phyloP scores from a whole-genome alignment of 2,113 vertebrate genomes.

The Ptychochromis oligacanthus region DNA sequence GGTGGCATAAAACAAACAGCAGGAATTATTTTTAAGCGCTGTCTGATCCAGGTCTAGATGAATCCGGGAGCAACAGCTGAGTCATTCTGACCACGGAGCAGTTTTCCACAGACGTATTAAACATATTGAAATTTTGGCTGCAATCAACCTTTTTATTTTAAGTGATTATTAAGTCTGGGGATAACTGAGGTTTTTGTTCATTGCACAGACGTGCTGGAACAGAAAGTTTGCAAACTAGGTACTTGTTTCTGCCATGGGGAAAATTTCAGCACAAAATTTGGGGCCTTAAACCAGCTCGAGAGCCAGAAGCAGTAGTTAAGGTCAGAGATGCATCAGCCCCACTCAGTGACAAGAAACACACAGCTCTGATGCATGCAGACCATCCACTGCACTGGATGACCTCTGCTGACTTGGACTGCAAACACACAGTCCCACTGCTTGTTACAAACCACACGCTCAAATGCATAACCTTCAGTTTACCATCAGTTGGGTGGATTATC shows the following conservation, averaged over 20 bases:
- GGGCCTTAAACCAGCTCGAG: neutral
- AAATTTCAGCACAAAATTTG: neutral
- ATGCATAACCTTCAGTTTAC: neutral
- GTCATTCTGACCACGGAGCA: neutral
- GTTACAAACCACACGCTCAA: too few species aligned
- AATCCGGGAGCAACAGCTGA: neutral
- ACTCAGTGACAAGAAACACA: neutral
- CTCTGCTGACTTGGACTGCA: neutral
- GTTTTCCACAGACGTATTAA: too few species aligned
- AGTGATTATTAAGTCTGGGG: neutral
- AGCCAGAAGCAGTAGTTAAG: neutral
- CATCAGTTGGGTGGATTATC: neutral
- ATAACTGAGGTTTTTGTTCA: neutral
- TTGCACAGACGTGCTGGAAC: too few species aligned
- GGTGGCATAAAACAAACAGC: neutral
- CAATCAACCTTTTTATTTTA: neutral
- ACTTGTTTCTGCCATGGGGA: too few species aligned
- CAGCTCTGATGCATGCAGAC: neutral
- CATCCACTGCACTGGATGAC: neutral
- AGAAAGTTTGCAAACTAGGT: neutral
- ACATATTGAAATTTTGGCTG: neutral
- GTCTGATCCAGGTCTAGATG: constrained; percentile 10
- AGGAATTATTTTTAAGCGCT: neutral
- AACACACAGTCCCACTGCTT: too few species aligned
- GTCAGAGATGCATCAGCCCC: neutral